A percentile compares a stretch with the other conserved stretches of the same genome.
phyloP scores from a whole-genome alignment of 2,113 vertebrate genomes.

The Drymodes brunneopygia region DNA sequence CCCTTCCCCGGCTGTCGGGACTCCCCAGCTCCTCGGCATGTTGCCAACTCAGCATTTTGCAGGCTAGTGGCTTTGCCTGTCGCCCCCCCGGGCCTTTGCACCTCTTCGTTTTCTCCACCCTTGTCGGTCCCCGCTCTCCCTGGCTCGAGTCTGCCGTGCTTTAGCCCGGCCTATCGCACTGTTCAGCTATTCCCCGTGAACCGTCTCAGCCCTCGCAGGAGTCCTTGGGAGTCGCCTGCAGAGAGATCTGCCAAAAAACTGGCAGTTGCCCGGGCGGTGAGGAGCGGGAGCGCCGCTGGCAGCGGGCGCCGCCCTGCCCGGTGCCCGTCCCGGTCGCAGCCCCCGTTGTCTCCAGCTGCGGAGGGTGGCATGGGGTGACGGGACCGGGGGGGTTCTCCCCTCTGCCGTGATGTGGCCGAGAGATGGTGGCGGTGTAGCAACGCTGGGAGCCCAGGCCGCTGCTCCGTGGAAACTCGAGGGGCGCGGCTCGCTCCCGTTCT shows the following conservation, averaged over 20 bases:
- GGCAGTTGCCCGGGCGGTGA: neutral
- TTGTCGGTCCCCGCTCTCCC: neutral
- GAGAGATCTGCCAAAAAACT: neutral
- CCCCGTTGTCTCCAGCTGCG: neutral
- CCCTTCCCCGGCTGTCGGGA: neutral
- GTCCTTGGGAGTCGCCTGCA: neutral
- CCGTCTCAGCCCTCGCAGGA: neutral
- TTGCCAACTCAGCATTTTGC: neutral
- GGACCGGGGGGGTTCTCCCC: neutral
- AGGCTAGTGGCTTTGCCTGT: neutral
- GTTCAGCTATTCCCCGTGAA: neutral
- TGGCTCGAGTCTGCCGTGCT: neutral
- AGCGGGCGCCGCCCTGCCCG: neutral
- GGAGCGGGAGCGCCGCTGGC: neutral
- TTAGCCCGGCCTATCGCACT: neutral
- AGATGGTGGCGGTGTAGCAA: neutral
- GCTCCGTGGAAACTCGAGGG: neutral
- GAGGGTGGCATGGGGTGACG: neutral
- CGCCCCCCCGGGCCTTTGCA: neutral
- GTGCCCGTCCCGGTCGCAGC: neutral
- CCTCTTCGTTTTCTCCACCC: neutral
- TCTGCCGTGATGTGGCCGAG: too few species aligned
- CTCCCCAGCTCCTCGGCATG: neutral
- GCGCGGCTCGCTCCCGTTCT: neutral
- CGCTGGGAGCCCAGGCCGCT: neutral